Base-by-base conservation (phyloP, 2,113 vertebrate species). In the Nesogale talazaci region DNA sequence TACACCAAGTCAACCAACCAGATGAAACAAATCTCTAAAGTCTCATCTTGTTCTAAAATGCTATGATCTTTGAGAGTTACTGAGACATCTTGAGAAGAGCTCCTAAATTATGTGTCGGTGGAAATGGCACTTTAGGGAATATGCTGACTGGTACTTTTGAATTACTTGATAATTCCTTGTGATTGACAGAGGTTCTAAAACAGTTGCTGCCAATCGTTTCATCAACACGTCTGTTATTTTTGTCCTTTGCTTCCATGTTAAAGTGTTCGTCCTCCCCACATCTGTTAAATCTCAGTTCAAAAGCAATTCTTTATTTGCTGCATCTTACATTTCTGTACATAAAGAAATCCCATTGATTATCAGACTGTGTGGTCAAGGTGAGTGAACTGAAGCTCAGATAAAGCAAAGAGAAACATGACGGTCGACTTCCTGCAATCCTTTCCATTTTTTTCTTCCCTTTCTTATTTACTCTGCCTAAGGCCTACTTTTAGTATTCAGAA, bases 21-120 rank as follows among this genome's bases (percentile, higher is more conserved):
- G 74, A 92, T 83, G 92, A 92, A 95, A 72, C 69, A 65, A 74
- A 93, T 91, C 69, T 89, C 79, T 65, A 57, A 92, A 82, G 22
- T 95, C 36, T 87, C 92, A 38, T 94, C 59, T 93, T 88, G 25
- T 92, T 94, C 74, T 91, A 69, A 95, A 93, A 96, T 88, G 91
- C 40, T 80, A 12, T 27, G 87, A 91, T 67, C 16, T 63, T 72
- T 67, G 46, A 87, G 14, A 76, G 80, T 27, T 77, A 52, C 20
- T 85, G 57, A 85, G 57, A 46, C 75, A 91, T 81, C 91, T 83
- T 81, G 70, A 92, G 34, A 42, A 91, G n/a, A 83, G 40, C 25
- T 78, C 76, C 52, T 74, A 80, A 91, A 92, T 79, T 88, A 86
- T 23, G 40, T 63, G 38, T 15, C 65, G 22, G 20, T 85, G 88